These are phyloP conservation scores for Portevinia maculata DNA, from an alignment of 2,888 invertebrate genomes.

Conservation along the genomic window DNA sequence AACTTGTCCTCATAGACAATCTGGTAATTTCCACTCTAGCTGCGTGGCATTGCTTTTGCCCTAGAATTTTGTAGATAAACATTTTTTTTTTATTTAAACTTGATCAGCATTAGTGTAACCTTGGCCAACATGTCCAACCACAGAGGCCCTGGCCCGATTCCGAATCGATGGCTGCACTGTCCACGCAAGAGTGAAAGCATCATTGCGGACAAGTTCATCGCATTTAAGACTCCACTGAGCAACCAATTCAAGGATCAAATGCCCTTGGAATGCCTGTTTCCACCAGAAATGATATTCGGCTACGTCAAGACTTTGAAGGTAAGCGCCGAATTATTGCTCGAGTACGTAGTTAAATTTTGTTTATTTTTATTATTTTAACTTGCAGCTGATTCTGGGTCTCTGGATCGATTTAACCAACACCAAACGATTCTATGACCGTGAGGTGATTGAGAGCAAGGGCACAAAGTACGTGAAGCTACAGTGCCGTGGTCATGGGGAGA, in stretches of 20 bases:
- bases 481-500: conserved; percentile 96
- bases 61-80: conserved; percentile 6
- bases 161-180: conserved; percentile 94
- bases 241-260: conserved; percentile 92
- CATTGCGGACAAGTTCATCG: conserved; percentile 92
- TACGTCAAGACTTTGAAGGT: conserved; percentile 91
- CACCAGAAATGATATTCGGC: conserved; percentile 93
- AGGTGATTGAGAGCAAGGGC: conserved; percentile 89
- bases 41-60: conserved; percentile 51
- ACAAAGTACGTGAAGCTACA: conserved; percentile 94
- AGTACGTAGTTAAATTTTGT: background rate
- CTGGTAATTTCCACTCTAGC: conserved; percentile 50
- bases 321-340: conserved; percentile 61
- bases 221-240: conserved; percentile 91
- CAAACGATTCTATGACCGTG: conserved; percentile 93
- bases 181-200: conserved; percentile 90
- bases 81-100: conserved; percentile 7
- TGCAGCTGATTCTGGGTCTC: conserved; percentile 94
- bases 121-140: conserved; percentile 53
- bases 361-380: conserved; percentile 1
- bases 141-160: conserved; percentile 86
- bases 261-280: conserved; percentile 91
- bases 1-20: conserved; percentile 54
- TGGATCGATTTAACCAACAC: conserved; percentile 99
- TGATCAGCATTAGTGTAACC: background rate